A percentile compares a stretch with the other conserved stretches of the same genome.
Evolutionary conservation across 2,888 invertebrate genomes (phyloP).

Genomic region (Fragum whitleyi): DNA sequence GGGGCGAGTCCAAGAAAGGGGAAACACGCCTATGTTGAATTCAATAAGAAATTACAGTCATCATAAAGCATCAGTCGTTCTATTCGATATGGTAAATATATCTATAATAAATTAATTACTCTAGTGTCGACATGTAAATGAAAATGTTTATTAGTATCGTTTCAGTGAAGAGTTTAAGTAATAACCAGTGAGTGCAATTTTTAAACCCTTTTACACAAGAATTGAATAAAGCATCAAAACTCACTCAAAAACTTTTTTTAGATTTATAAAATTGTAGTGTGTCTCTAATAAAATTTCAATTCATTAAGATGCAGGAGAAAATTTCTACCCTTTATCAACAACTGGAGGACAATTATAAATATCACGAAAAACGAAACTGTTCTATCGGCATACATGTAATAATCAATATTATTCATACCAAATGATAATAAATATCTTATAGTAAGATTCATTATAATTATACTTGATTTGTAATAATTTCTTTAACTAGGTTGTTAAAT

Average conservation of each 20-base stretch:
- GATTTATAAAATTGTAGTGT: too few species aligned
- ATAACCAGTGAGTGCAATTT: too few species aligned
- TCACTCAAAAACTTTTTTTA: too few species aligned
- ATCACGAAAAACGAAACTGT: too few species aligned
- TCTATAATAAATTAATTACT: neutral
- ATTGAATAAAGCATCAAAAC: neutral
- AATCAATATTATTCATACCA: neutral
- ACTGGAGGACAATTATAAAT: too few species aligned
- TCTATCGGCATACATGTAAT: neutral
- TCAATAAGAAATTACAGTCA: slow-evolving; percentile 8
- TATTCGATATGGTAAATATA: neutral
- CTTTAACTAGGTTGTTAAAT: too few species aligned
- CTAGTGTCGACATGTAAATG: neutral
- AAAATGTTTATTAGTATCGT: neutral
- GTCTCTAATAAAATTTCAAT: too few species aligned
- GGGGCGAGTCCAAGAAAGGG: neutral
- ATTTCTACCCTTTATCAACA: too few species aligned
- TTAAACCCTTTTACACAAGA: neutral
- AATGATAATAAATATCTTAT: neutral
- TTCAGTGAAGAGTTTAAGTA: too few species aligned
- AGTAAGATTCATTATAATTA: neutral
- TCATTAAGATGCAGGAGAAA: too few species aligned
- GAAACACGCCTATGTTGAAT: neutral
- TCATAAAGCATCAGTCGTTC: neutral
- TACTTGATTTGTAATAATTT: too few species aligned